Percentiles rank a stretch among this genome's conserved stretches.
phyloP scores from a whole-genome alignment of 2,113 vertebrate genomes.

The Oxyura jamaicensis region DNA sequence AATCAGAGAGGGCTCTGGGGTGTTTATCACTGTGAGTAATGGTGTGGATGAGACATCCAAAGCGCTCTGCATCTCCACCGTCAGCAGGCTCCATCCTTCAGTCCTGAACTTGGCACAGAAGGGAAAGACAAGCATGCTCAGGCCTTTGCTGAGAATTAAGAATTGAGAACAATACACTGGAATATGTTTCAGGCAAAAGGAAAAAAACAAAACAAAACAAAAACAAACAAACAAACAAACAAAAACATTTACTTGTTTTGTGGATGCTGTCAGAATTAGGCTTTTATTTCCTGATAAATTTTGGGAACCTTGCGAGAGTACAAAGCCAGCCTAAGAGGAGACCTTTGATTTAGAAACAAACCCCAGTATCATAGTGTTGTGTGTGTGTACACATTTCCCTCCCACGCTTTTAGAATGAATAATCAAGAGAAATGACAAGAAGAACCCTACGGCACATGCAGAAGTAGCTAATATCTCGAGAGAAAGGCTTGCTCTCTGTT shows the following conservation, averaged over 20 bases:
- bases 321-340: not conserved
- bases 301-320: not conserved
- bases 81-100: not conserved
- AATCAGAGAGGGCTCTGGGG: not conserved
- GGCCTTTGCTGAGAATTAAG: not conserved
- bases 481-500: not conserved
- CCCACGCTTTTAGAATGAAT: not conserved
- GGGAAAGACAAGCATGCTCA: not conserved
- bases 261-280: not conserved
- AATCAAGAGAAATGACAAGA: not conserved
- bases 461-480: not conserved
- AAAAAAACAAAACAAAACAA: not conserved
- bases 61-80: accelerated
- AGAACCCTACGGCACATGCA: not conserved
- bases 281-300: not conserved
- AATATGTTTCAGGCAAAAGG: not conserved
- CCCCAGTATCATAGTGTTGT: not conserved
- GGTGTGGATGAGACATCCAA: not conserved
- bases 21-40: not conserved
- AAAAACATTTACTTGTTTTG: not conserved
- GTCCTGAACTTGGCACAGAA: accelerated
- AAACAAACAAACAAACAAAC: no score
- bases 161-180: not conserved
- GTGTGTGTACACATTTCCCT: not conserved
- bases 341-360: not conserved